Evolutionary conservation across 2,888 invertebrate genomes (phyloP).

Genomic region (Pterostichus niger): DNA sequence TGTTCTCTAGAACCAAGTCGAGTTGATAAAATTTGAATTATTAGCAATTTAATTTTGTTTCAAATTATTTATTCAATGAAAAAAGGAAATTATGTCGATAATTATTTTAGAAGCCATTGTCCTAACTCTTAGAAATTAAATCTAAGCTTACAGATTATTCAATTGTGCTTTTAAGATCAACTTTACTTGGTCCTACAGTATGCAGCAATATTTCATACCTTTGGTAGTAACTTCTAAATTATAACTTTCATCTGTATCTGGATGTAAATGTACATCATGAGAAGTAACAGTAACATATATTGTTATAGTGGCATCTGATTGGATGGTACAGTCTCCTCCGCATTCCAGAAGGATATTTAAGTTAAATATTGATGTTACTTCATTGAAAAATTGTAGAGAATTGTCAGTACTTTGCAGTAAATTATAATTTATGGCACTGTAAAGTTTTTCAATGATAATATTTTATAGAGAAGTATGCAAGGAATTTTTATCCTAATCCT

Average conservation of each 20-base stretch:
- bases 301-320: constrained; percentile 79
- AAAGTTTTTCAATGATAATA: constrained; percentile 43
- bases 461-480: background rate
- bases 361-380: constrained; percentile 80
- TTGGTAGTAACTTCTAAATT: constrained; percentile 80
- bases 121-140: no score
- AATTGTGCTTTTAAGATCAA: no score
- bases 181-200: background rate
- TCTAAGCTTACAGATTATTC: no score
- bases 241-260: constrained; percentile 87
- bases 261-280: constrained; percentile 79
- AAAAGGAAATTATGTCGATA: no score
- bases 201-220: constrained; percentile 74
- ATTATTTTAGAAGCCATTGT: no score
- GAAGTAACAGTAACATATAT: constrained; percentile 80
- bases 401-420: constrained; percentile 78
- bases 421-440: constrained; percentile 75
- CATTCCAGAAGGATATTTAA: constrained; percentile 81
- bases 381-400: constrained; percentile 78
- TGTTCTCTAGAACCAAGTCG: no score
- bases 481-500: no score
- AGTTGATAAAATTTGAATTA: no score
- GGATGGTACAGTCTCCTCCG: constrained; percentile 77
- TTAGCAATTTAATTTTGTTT: no score
- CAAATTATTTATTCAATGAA: no score